Percentiles rank a stretch among this genome's conserved stretches.
Conservation (phyloP, 2,113 vertebrate species). For the Chamaetylas fuelleborni region DNA sequence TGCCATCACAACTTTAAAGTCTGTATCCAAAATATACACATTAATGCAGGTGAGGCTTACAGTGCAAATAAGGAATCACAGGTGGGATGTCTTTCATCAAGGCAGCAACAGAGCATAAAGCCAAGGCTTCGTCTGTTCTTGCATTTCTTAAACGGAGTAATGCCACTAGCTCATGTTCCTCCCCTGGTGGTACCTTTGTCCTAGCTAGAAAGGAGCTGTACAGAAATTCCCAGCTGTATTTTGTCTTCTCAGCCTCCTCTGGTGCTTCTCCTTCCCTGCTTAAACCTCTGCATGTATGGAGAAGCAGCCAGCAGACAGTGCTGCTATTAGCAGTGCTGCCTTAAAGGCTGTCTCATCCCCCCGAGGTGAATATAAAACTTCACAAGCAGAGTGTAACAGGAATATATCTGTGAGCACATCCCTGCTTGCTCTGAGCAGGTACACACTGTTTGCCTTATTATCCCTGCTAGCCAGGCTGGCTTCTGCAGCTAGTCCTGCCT, state of each 20-base stretch:
- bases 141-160: not conserved
- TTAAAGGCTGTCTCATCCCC: not conserved
- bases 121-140: not conserved
- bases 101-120: not conserved
- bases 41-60: not conserved
- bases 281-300: not conserved
- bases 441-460: not conserved
- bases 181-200: not conserved
- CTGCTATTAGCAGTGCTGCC: not conserved
- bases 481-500: not conserved
- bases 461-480: not conserved
- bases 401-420: not conserved
- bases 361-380: not conserved
- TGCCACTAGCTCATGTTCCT: not conserved
- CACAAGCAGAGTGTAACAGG: not conserved
- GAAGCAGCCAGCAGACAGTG: not conserved
- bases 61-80: not conserved
- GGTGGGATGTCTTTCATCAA: not conserved
- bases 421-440: not conserved
- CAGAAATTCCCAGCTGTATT: not conserved
- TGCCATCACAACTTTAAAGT: not conserved
- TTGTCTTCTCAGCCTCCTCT: not conserved
- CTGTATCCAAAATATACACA: conserved; percentile 7
- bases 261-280: not conserved
- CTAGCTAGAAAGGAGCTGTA: not conserved